These are phyloP conservation scores for Lepidurus couesii DNA, from an alignment of 1,140 invertebrate species.

Conservation along the genomic window DNA sequence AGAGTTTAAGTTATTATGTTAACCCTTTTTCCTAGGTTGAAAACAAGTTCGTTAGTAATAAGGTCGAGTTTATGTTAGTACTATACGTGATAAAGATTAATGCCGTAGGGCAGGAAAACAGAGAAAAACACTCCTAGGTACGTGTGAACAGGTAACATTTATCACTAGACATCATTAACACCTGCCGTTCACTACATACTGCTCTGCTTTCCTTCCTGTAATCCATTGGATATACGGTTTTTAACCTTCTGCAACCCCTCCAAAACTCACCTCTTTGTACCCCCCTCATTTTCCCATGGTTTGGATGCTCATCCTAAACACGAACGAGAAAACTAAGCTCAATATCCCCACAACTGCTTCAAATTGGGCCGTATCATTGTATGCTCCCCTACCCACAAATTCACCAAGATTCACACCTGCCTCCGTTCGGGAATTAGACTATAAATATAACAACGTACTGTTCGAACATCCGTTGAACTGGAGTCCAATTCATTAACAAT, in stretches of 20 bases:
- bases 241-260: background rate
- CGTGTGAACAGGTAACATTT: conserved; percentile 25
- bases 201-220: background rate
- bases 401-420: background rate
- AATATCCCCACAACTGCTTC: background rate
- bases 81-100: conserved; percentile 3
- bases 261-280: background rate
- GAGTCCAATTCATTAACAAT: no score
- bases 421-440: no score
- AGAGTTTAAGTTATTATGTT: background rate
- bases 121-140: background rate
- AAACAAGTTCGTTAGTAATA: no score
- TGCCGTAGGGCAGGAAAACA: background rate
- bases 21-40: background rate
- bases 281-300: background rate
- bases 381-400: background rate
- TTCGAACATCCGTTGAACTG: no score
- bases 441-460: no score
- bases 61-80: background rate
- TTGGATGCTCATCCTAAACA: background rate
- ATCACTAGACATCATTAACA: conserved; percentile 5
- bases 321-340: background rate
- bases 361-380: conserved; percentile 5
- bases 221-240: background rate
- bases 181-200: background rate